Percentiles rank a stretch among this genome's conserved stretches.
These are phyloP conservation scores for Labrus mixtus DNA, from an alignment of 2,113 vertebrate species.

Conservation along the genomic window DNA sequence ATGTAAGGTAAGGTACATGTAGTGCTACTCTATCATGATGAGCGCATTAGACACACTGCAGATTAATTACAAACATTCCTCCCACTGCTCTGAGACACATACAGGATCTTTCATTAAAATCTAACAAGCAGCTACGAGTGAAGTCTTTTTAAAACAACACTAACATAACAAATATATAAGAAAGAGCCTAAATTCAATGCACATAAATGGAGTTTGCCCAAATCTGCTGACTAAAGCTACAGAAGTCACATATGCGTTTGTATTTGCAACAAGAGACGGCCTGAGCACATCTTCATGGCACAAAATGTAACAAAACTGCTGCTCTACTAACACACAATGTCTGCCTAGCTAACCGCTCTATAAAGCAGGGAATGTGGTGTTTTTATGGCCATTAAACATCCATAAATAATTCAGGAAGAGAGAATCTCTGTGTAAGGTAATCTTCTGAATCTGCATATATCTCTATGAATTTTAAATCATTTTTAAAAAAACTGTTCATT, in stretches of 20 bases:
- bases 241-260: not conserved
- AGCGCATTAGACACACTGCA: not conserved
- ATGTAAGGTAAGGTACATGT: conserved; percentile 85
- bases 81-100: not conserved
- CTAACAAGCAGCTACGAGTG: too few relatives aligned
- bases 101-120: too few relatives aligned
- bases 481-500: not conserved
- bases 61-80: too few relatives aligned
- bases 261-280: not conserved
- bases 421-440: not conserved
- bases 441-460: not conserved
- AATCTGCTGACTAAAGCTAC: not conserved
- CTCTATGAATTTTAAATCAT: not conserved
- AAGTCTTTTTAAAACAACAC: too few relatives aligned
- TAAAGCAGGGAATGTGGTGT: not conserved
- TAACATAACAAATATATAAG: too few relatives aligned
- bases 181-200: too few relatives aligned
- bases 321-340: conserved; percentile 10
- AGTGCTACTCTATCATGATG: not conserved
- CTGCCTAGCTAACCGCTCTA: not conserved
- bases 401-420: not conserved
- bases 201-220: too few relatives aligned
- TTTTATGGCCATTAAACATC: not conserved
- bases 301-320: conserved; percentile 17
- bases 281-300: conserved; percentile 15